Base-by-base conservation (phyloP, 1,140 invertebrate genomes). In the Belonocnema kinseyi region DNA sequence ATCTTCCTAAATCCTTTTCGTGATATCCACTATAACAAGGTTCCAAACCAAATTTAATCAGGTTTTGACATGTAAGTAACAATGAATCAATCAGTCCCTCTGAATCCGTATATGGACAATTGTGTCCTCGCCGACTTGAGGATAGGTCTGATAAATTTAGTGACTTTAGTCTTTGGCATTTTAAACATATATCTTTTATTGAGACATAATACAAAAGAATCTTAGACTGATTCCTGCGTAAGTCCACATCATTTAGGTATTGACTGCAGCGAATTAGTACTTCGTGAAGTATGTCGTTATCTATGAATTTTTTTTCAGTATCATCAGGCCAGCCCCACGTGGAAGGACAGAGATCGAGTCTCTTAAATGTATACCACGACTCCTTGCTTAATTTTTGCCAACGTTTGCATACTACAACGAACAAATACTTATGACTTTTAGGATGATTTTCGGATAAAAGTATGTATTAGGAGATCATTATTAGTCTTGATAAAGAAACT, bases 351-450 rank as follows among this genome's bases (percentile, higher is more conserved):
- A 66, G 61, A 40, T 66, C 33, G 14, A 66, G 61, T 14, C n/a
- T 66, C n/a, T 66, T 66, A 10, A 66, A 46, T n/a, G 61, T 46
- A n/a, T 66, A 46, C 61, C 61, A 46, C n/a, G 61, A 66, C 3
- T 66, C 26, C 14, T 66, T 66, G 26, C 61, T 66, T 40, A 66
- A 26, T 66, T 40, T 66, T 66, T 40, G 26, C 61, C 33, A 66
- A n/a, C 61, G 61, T 26, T 66, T 66, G 16, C 61, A 66, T n/a
- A 66, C 61, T 66, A 16, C 10, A 66, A 66, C 2, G 14, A 26
- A 5, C n/a, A 58, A 17, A 19, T 21, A 56, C 10, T 19, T 8
- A 21, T 8, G 5, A 33, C 19, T 56, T n/a, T 54, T 54, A 19
- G 11, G 17, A 11, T 26, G 33, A 58, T 58, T 11, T 46, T 46